Evolutionary conservation across 2,888 invertebrate species (phyloP).

Genomic region (Cancer borealis): DNA sequence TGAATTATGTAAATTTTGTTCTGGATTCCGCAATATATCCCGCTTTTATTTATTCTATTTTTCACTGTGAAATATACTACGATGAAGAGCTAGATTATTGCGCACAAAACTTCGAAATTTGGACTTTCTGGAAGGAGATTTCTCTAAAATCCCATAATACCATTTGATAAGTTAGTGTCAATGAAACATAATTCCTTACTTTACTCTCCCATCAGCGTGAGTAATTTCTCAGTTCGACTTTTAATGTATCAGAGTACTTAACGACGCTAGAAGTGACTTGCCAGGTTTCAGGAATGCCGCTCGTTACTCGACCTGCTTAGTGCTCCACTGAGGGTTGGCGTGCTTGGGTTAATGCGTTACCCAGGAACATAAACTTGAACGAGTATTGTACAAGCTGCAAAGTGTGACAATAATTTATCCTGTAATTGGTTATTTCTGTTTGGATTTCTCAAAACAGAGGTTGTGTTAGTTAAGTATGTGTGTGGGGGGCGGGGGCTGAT

Average conservation of each 20-base stretch:
- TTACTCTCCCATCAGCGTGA: neutral
- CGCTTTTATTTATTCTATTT: no score
- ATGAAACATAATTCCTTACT: no score
- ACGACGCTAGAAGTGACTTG: neutral
- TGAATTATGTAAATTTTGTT: neutral
- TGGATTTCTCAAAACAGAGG: neutral
- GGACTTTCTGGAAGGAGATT: neutral
- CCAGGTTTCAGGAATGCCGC: neutral
- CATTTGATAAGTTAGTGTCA: neutral
- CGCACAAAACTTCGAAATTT: neutral
- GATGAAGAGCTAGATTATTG: neutral
- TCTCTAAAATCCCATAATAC: neutral
- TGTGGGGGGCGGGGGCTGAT: no score
- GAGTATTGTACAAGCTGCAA: conserved; percentile 20
- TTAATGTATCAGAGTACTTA: neutral
- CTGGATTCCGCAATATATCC: neutral
- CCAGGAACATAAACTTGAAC: neutral
- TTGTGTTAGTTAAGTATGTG: neutral
- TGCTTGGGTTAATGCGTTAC: neutral
- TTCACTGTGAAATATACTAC: no score
- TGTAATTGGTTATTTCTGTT: conserved; percentile 20
- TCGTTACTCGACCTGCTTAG: neutral
- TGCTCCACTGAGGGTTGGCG: neutral
- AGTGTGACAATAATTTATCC: neutral
- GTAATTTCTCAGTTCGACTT: neutral